Evolutionary conservation across 2,113 vertebrate species (phyloP).

Genomic region (Indri indri): DNA sequence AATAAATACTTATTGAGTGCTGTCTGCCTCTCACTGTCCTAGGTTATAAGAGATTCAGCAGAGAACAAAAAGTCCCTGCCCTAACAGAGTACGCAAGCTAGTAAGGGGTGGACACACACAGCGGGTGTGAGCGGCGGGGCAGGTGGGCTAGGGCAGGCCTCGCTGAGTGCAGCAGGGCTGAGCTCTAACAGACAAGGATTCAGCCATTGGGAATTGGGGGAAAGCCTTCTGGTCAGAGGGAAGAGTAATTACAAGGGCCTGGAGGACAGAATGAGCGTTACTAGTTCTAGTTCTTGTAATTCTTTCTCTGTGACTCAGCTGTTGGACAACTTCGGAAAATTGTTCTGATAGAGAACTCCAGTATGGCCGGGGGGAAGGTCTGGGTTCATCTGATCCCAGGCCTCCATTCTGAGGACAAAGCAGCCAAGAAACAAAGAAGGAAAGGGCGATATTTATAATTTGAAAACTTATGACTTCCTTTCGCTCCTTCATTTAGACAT

Average conservation of each 20-base stretch:
- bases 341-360: background rate
- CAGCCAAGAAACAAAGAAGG: background rate
- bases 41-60: background rate
- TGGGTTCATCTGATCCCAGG: background rate
- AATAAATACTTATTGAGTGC: background rate
- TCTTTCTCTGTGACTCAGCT: background rate
- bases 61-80: background rate
- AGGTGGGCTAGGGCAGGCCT: rapidly evolving
- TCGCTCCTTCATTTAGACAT: background rate
- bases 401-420: background rate
- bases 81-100: rapidly evolving
- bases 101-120: background rate
- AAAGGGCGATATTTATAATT: rapidly evolving
- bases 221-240: background rate
- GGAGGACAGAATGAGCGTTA: background rate
- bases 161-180: background rate
- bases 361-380: background rate
- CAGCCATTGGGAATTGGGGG: rapidly evolving
- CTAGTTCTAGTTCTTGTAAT: background rate
- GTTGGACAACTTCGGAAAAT: background rate
- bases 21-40: background rate
- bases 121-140: too few relatives aligned
- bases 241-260: background rate
- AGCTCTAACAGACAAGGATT: background rate
- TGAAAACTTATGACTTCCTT: background rate